A percentile compares a stretch with the other conserved stretches of the same genome.
These are phyloP conservation scores for Eristalis intricaria DNA, from an alignment of 2,888 invertebrate genomes.

Conservation along the genomic window DNA sequence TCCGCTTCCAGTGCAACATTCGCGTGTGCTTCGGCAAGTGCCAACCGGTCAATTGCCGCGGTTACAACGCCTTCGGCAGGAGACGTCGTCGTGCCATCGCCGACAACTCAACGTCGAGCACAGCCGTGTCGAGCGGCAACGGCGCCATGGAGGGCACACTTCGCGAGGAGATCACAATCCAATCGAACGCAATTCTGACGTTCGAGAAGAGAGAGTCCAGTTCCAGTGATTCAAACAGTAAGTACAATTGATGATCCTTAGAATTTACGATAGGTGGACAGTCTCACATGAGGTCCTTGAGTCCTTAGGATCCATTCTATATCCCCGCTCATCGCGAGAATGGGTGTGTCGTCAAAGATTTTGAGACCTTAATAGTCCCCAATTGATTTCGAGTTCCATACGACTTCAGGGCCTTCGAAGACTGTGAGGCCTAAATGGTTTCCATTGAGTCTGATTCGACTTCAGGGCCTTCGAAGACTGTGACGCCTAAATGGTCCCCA, in stretches of 20 bases:
- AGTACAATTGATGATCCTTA: slow-evolving; percentile 68
- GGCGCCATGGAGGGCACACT: slow-evolving; percentile 88
- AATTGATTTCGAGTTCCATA: no score
- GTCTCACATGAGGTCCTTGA: no score
- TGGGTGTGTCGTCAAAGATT: no score
- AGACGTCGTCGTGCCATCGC: slow-evolving; percentile 85
- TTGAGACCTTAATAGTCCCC: no score
- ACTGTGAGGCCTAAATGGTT: no score
- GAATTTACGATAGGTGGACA: not conserved
- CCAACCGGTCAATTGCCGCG: slow-evolving; percentile 96
- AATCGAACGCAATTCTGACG: slow-evolving; percentile 95
- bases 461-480: no score
- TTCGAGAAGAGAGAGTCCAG: slow-evolving; percentile 92
- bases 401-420: no score
- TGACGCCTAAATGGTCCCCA: no score
- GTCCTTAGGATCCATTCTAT: no score
- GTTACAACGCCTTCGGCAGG: slow-evolving; percentile 94
- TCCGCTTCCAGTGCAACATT: slow-evolving; percentile 97
- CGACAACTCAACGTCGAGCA: slow-evolving; percentile 81
- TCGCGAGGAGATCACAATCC: slow-evolving; percentile 95
- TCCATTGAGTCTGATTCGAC: no score
- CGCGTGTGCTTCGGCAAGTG: slow-evolving; percentile 97
- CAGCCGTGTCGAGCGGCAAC: slow-evolving; percentile 84
- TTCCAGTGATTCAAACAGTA: slow-evolving; percentile 90
- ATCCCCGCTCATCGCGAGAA: no score